Evolutionary conservation across 2,797 vertebrate species (phyloP).

Genomic region (Esox lucius): DNA sequence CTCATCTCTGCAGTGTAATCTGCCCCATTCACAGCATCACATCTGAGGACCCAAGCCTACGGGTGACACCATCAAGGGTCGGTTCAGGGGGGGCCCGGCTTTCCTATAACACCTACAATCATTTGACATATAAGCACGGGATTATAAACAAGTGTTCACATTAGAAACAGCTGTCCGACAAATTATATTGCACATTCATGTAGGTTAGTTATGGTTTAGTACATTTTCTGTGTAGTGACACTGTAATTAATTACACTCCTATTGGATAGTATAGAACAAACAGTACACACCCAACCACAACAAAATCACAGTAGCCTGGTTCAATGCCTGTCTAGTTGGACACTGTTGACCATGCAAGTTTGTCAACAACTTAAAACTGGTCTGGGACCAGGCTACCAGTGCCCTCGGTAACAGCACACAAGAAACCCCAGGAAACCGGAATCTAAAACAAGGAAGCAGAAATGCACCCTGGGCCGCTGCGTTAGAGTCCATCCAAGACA

Average conservation of each 20-base stretch:
- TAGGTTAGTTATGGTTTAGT: too few species aligned
- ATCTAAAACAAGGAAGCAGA: conserved; percentile 63
- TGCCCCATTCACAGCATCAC: neutral
- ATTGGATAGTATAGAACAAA: neutral
- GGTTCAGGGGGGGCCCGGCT: neutral
- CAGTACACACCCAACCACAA: neutral
- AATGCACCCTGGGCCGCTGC: conserved; percentile 38
- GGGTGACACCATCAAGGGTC: neutral
- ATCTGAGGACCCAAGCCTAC: neutral
- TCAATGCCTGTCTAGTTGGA: neutral
- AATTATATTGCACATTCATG: neutral
- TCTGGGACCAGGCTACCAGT: neutral
- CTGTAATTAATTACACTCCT: neutral
- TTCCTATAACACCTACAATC: neutral
- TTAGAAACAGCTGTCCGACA: neutral
- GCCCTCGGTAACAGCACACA: conserved; percentile 16
- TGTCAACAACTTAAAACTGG: neutral
- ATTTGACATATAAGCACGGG: neutral
- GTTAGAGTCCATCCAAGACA: conserved; percentile 48
- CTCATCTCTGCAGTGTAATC: neutral
- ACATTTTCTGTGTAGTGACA: neutral
- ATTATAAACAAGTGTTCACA: neutral
- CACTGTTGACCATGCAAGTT: neutral
- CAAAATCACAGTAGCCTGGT: neutral
- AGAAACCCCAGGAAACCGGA: conserved; percentile 56